Conservation (phyloP, 1,140 invertebrate genomes). For the Lasioglossum albipes region DNA sequence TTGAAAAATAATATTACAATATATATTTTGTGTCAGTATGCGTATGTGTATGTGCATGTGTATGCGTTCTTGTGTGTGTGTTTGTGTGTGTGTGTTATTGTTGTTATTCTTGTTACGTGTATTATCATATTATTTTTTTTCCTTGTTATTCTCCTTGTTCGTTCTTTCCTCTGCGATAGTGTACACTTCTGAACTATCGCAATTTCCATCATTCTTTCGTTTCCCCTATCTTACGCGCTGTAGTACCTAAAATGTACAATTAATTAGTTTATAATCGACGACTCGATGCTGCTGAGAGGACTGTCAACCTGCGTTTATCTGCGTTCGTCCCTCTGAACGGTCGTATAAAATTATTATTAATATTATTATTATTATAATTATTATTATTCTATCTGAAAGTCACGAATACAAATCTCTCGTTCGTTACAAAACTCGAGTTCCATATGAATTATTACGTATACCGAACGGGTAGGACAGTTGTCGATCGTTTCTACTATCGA, state of each 20-base stretch:
- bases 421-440: slow-evolving; percentile 9
- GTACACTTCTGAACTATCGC: slow-evolving; percentile 46
- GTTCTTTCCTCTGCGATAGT: slow-evolving; percentile 45
- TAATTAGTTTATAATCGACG: slow-evolving; percentile 65
- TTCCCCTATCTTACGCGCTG: slow-evolving; percentile 69
- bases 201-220: slow-evolving; percentile 22
- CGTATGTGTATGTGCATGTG: neutral
- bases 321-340: neutral
- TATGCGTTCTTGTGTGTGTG: neutral
- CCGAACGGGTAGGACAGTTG: neutral
- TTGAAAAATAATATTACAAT: slow-evolving; percentile 81
- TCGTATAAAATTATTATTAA: slow-evolving; percentile 54
- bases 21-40: slow-evolving; percentile 66
- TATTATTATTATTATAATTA: slow-evolving; percentile 9
- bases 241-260: slow-evolving; percentile 73
- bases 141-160: slow-evolving; percentile 59
- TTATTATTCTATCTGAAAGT: slow-evolving; percentile 46
- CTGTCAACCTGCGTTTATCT: neutral
- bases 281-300: slow-evolving; percentile 57
- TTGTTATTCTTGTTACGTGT: slow-evolving; percentile 63
- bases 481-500: neutral
- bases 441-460: neutral
- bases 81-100: neutral
- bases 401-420: slow-evolving; percentile 7
- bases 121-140: slow-evolving; percentile 58